Conservation (phyloP, 1,140 invertebrate genomes). For the Drosophila simulans region DNA sequence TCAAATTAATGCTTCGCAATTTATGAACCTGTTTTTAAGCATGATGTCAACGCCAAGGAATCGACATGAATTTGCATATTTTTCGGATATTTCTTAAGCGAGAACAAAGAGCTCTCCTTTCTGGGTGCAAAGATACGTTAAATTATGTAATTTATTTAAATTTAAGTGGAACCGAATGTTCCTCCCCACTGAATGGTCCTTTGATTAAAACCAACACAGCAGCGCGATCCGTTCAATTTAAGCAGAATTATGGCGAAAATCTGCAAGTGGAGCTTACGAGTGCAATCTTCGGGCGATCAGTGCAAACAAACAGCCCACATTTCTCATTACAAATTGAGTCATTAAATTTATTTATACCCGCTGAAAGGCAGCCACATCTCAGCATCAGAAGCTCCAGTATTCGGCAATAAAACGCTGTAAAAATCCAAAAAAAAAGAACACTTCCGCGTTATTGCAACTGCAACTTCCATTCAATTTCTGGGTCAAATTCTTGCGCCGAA, state of each 20-base stretch:
- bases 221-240: conserved; percentile 57
- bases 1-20: conserved; percentile 16
- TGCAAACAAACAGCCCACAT: conserved; percentile 61
- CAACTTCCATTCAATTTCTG: conserved; percentile 68
- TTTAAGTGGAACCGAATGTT: conserved; percentile 50
- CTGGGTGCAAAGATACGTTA: conserved; percentile 32
- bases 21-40: conserved; percentile 53
- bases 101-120: conserved; percentile 37
- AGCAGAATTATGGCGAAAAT: conserved; percentile 61
- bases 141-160: conserved; percentile 74
- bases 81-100: conserved; percentile 19
- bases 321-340: conserved; percentile 83
- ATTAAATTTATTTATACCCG: conserved; percentile 82
- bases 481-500: conserved; percentile 60
- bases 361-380: conserved; percentile 60
- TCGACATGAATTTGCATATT: conserved; percentile 48
- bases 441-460: conserved; percentile 71
- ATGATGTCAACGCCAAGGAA: conserved; percentile 43
- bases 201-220: conserved; percentile 65
- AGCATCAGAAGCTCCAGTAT: conserved; percentile 19
- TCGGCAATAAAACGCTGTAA: conserved; percentile 43
- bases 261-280: conserved; percentile 54
- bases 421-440: conserved; percentile 35
- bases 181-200: conserved; percentile 44
- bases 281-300: conserved; percentile 31